Evolutionary conservation across 2,797 vertebrate species (phyloP), one percentile per base, ranked within the genome.

Genomic region (Aeoliscus strigatus): DNA sequence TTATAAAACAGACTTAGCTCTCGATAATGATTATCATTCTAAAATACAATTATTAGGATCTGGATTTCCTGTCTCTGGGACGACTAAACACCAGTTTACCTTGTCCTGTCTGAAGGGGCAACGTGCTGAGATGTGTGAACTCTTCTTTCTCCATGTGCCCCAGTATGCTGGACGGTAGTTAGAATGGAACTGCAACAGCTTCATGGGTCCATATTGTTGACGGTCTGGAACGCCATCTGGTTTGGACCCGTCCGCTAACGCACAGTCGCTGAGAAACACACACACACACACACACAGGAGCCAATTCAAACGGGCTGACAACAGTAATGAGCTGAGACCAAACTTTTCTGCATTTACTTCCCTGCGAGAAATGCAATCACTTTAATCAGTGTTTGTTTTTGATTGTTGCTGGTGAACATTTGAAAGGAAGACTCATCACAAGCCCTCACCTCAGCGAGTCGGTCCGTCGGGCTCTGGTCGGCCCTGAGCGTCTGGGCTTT

Each of bases 161-260:
- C 96, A 99, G 82, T 97, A 98, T 0, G 96, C 96, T n/a, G 96
- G 96, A 8, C 96, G 92, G 70, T 99, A 89, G 36, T 98, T 99
- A 70, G 88, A 90, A 6, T 79, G 89, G 46, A 99, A 99, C 80
- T 94, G 92, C 44, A 99, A 83, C 1, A 99, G 89, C 66, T 98
- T 99, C 94, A 97, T 93, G 14, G 90, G 82, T n/a, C 94, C 93
- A 0, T 90, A 91, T 30, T 62, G 85, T 53, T 73, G 82, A 14
- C 89, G 85, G 13, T 94, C 91, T 0, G 92, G 91, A 6, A 84
- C 78, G 0, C 60, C 71, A 0, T 86, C 88, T 0, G 75, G 17
- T 62, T 89, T 83, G 39, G 85, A 70, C 30, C 45, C 84, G 1
- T 91, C 87, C 5, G 71, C 39, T 51, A 88, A 40, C 3, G 90